phyloP scores from a whole-genome alignment of 2,113 vertebrate genomes.

The Ailuropoda melanoleuca region DNA sequence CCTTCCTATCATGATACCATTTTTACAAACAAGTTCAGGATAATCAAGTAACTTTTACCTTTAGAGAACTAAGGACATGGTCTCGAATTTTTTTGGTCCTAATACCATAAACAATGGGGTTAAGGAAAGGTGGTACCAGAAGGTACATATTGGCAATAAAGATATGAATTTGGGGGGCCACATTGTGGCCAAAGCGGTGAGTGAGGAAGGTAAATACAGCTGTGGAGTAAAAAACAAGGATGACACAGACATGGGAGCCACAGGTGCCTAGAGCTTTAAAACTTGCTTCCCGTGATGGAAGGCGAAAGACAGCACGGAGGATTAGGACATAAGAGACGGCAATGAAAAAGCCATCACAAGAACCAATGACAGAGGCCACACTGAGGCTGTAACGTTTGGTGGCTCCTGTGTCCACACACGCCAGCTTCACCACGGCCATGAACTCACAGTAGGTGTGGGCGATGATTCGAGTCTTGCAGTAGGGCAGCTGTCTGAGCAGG shows the following conservation, averaged over 20 bases:
- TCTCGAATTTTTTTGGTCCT: conserved; percentile 69
- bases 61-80: conserved; percentile 43
- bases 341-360: conserved; percentile 55
- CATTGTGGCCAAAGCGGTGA: conserved; percentile 59
- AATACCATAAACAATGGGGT: conserved; percentile 69
- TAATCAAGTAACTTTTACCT: background rate
- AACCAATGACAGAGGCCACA: conserved; percentile 48
- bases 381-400: conserved; percentile 58
- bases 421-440: conserved; percentile 68
- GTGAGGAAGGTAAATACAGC: conserved; percentile 68
- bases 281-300: conserved; percentile 51
- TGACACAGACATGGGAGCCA: conserved; percentile 69
- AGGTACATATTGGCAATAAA: conserved; percentile 68
- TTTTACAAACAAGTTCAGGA: background rate
- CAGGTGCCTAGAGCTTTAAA: conserved; percentile 66
- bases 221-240: conserved; percentile 65
- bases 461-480: conserved; percentile 52
- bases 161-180: conserved; percentile 56
- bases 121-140: conserved; percentile 59
- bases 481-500: conserved; percentile 53
- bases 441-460: conserved; percentile 71
- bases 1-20: background rate
- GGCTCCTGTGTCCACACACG: background rate
- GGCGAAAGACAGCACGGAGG: conserved; percentile 29
- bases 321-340: conserved; percentile 53